A percentile compares a stretch with the other conserved stretches of the same genome.
phyloP scores from a whole-genome alignment of 2,113 vertebrate species.

The Zingel zingel region DNA sequence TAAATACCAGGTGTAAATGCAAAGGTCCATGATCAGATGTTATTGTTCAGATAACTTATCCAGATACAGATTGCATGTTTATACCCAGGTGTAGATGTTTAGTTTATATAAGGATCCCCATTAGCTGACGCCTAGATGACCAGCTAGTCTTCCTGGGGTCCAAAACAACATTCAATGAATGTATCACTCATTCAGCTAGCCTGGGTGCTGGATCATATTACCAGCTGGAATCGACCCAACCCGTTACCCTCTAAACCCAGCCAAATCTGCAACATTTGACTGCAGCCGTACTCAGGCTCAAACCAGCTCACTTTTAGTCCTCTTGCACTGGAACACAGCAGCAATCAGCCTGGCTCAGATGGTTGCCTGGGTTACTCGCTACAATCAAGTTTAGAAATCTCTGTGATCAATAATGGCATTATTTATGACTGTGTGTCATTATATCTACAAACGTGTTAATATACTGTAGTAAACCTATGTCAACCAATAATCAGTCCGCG shows the following conservation, averaged over 20 bases:
- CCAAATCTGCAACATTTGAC: conserved; percentile 5
- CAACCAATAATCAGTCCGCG: neutral
- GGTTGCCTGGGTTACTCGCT: neutral
- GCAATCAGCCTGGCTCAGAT: neutral
- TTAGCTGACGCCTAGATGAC: too few species aligned
- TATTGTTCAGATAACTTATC: neutral
- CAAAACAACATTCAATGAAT: neutral
- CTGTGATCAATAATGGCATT: neutral
- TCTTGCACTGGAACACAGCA: neutral
- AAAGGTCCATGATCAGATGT: neutral
- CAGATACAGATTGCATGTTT: conserved; percentile 3
- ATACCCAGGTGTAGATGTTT: neutral
- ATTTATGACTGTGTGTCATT: neutral
- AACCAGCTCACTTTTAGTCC: neutral
- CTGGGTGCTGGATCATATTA: neutral
- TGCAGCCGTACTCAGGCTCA: neutral
- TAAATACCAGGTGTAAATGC: neutral
- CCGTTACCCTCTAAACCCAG: neutral
- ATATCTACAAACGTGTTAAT: neutral
- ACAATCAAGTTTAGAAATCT: neutral
- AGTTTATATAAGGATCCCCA: too few species aligned
- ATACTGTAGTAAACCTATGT: neutral
- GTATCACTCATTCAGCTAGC: neutral
- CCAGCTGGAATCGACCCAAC: neutral
- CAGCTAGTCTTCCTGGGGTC: too few species aligned